phyloP scores from a whole-genome alignment of 2,797 vertebrate genomes.

The Danio albolineatus region DNA sequence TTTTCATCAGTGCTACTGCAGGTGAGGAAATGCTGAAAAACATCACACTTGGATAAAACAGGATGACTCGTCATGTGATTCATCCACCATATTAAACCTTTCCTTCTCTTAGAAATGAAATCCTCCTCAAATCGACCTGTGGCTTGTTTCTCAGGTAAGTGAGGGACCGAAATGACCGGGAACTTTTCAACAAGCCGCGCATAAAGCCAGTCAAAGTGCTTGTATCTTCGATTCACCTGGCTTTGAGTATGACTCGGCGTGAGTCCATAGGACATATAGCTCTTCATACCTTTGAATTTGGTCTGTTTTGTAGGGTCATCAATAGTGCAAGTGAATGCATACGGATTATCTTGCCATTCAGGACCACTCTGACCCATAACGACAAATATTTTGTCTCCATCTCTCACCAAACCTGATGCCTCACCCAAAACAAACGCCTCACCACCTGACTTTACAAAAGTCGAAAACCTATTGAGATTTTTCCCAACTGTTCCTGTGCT shows the following conservation, averaged over 20 bases:
- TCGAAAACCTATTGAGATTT: slow-evolving; percentile 95
- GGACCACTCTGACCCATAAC: slow-evolving; percentile 87
- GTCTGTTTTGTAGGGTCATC: slow-evolving; percentile 98
- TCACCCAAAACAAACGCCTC: slow-evolving; percentile 96
- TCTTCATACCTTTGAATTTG: slow-evolving; percentile 99
- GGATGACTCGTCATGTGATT: slow-evolving; percentile 98
- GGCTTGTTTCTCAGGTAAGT: slow-evolving; percentile 96
- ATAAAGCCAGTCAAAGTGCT: slow-evolving; percentile 97
- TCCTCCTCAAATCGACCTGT: slow-evolving; percentile 97
- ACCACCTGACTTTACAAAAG: slow-evolving; percentile 93
- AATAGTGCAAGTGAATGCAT: slow-evolving; percentile 90
- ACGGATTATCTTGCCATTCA: slow-evolving; percentile 93
- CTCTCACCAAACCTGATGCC: slow-evolving; percentile 88
- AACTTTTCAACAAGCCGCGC: slow-evolving; percentile 93
- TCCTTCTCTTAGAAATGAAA: slow-evolving; percentile 95
- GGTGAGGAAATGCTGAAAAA: slow-evolving; percentile 96
- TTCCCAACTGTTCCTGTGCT: slow-evolving; percentile 90
- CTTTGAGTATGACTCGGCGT: slow-evolving; percentile 89
- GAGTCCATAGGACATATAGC: slow-evolving; percentile 96
- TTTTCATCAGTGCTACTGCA: slow-evolving; percentile 89
- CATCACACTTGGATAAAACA: slow-evolving; percentile 90
- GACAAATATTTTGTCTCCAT: slow-evolving; percentile 90
- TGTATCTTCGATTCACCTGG: slow-evolving; percentile 94
- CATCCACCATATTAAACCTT: slow-evolving; percentile 98
- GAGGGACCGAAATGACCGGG: slow-evolving; percentile 94